These are phyloP conservation scores for Scomberomorus guttatus DNA, from an alignment of 2,797 vertebrate genomes.

Conservation along the genomic window DNA sequence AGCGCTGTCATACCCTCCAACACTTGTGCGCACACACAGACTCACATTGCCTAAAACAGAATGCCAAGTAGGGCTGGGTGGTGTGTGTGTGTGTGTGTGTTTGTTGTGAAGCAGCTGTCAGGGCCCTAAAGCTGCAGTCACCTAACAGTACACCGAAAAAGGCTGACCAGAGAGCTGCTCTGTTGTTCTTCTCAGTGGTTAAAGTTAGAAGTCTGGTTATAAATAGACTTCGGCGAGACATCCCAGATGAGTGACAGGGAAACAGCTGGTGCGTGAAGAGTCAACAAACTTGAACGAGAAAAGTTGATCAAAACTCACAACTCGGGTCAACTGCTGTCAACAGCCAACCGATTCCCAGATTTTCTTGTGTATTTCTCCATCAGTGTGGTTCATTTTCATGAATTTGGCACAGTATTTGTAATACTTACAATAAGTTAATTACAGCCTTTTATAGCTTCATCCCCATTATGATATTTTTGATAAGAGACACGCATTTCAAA, in stretches of 20 bases:
- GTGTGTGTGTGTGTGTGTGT: constrained; percentile 13
- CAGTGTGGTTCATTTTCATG: neutral
- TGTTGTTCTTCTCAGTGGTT: neutral
- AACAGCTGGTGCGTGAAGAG: neutral
- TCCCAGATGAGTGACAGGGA: neutral
- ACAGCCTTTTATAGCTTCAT: neutral
- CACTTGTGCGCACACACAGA: constrained; percentile 21
- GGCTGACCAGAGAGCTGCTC: constrained; percentile 14
- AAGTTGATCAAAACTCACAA: neutral
- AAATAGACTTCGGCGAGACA: neutral
- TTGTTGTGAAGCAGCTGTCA: constrained; percentile 28
- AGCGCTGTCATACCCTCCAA: constrained; percentile 48
- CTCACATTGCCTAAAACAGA: constrained; percentile 41
- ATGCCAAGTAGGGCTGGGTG: constrained; percentile 50
- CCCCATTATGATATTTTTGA: neutral
- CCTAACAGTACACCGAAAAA: constrained; percentile 4
- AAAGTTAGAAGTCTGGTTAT: neutral
- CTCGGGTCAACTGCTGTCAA: neutral
- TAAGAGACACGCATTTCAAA: neutral
- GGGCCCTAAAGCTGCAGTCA: constrained; percentile 20
- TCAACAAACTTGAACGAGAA: neutral
- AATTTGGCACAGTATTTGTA: neutral
- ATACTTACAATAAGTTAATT: neutral
- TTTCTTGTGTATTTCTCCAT: neutral
- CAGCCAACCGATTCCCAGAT: neutral